Percentiles rank a stretch among this genome's conserved stretches.
Conservation (phyloP, 2,888 invertebrate genomes). For the Ctenicera cuprea region DNA sequence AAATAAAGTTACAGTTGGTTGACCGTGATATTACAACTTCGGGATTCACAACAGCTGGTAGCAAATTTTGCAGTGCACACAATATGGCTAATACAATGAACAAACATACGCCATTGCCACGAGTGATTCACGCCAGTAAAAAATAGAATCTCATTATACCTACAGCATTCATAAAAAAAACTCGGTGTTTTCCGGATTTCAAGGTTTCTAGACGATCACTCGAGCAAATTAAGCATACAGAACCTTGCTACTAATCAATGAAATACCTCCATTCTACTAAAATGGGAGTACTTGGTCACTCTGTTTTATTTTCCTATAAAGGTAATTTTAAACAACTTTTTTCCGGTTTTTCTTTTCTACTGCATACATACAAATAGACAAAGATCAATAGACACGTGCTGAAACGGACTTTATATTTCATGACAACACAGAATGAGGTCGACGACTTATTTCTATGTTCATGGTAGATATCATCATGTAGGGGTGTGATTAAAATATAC, state of each 20-base stretch:
- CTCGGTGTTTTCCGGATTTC: conserved; percentile 21
- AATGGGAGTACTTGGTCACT: neutral
- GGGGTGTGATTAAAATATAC: conserved; percentile 36
- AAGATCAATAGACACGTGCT: conserved; percentile 12
- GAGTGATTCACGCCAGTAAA: conserved; percentile 20
- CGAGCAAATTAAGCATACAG: neutral
- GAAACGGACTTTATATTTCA: conserved; percentile 4
- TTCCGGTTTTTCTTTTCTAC: neutral
- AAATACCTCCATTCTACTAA: neutral
- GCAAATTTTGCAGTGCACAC: neutral
- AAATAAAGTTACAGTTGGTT: conserved; percentile 11
- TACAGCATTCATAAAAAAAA: conserved; percentile 1
- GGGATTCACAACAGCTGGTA: neutral
- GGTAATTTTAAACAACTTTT: no score
- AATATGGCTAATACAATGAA: neutral
- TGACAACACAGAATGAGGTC: conserved; percentile 28
- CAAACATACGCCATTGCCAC: conserved; percentile 3
- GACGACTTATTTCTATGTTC: conserved; percentile 35
- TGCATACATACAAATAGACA: neutral
- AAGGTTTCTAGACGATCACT: conserved; percentile 12
- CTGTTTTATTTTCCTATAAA: no score
- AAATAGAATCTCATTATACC: conserved; percentile 16
- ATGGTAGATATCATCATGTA: conserved; percentile 29
- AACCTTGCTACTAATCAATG: conserved; percentile 14
- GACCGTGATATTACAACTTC: neutral